phyloP scores from a whole-genome alignment of 2,797 vertebrate genomes.

The Heterohyrax brucei region DNA sequence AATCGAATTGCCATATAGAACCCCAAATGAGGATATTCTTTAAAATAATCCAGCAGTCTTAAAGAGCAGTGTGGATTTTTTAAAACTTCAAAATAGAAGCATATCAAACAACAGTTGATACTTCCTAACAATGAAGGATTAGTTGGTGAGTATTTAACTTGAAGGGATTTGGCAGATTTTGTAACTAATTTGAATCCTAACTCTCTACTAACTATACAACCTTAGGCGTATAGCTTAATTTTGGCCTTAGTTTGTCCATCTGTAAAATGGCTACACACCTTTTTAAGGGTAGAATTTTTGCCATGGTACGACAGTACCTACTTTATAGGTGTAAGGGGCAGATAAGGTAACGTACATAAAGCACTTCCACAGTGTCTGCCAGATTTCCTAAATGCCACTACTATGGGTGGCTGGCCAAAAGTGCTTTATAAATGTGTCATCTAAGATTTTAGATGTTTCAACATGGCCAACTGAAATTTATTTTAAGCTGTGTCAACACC shows the following conservation, averaged over 20 bases:
- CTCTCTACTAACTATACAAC: constrained; percentile 44
- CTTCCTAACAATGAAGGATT: constrained; percentile 52
- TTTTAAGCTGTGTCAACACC: not conserved
- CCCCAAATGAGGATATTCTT: constrained; percentile 7
- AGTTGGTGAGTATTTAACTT: not conserved
- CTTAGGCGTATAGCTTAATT: constrained; percentile 22
- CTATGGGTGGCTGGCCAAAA: not conserved
- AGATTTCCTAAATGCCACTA: not conserved
- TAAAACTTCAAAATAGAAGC: constrained; percentile 50
- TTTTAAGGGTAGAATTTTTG: not conserved
- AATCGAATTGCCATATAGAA: too few species aligned
- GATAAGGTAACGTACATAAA: not conserved
- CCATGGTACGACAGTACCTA: not conserved
- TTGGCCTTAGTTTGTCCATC: constrained; percentile 57
- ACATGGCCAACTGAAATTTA: not conserved
- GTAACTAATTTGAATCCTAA: constrained; percentile 57
- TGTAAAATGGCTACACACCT: not conserved
- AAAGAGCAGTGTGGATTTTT: constrained; percentile 25
- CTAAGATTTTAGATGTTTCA: not conserved
- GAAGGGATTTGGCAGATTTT: constrained; percentile 43
- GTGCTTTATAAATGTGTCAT: not conserved
- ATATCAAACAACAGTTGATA: constrained; percentile 1
- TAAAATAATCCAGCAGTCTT: constrained; percentile 51
- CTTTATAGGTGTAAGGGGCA: not conserved
- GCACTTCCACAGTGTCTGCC: not conserved